phyloP scores from a whole-genome alignment of 2,797 vertebrate genomes.

The Nyctalus aviator region DNA sequence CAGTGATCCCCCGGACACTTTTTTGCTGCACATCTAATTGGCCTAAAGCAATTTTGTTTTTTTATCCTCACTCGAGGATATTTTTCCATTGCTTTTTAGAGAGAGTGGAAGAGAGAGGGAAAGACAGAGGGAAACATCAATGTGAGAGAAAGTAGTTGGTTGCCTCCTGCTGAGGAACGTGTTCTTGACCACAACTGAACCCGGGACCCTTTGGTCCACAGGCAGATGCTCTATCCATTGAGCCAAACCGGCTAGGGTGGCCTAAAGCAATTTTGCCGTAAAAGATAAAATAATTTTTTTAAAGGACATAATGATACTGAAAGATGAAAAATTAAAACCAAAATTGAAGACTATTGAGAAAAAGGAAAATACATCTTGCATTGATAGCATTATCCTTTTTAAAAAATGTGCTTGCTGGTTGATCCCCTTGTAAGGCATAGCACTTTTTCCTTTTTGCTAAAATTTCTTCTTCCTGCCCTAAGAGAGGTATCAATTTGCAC shows the following conservation, averaged over 20 bases:
- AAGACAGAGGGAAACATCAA: no score
- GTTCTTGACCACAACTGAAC: no score
- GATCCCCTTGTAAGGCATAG: background rate
- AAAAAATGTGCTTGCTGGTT: background rate
- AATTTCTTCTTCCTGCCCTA: background rate
- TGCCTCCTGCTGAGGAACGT: no score
- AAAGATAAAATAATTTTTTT: background rate
- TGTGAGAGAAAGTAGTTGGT: no score
- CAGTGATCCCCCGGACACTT: background rate
- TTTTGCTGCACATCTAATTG: background rate
- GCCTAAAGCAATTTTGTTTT: background rate
- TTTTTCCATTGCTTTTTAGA: background rate
- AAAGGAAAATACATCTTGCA: background rate
- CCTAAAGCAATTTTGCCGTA: background rate
- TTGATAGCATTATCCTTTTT: background rate
- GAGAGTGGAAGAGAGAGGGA: no score
- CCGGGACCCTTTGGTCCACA: no score
- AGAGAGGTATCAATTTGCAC: background rate
- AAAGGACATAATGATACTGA: background rate
- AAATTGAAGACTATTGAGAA: background rate
- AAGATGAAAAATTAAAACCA: background rate
- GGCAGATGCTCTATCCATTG: no score
- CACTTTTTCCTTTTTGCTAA: background rate
- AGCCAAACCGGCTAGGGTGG: no score
- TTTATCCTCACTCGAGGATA: background rate